These are phyloP conservation scores for Epicampocera succincta DNA, from an alignment of 2,888 invertebrate species.

Conservation along the genomic window DNA sequence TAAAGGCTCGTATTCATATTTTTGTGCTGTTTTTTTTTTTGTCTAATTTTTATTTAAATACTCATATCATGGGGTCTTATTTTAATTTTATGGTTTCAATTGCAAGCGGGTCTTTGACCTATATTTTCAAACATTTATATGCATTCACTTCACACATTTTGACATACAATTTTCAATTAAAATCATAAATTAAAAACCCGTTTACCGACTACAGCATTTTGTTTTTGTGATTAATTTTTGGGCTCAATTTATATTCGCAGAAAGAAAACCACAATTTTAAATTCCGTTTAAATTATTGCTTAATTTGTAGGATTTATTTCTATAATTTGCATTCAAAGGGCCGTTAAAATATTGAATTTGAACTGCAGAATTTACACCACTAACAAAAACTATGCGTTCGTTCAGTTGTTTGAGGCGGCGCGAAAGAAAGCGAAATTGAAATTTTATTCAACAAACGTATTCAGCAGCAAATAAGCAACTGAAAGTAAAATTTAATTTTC, in stretches of 20 bases:
- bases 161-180: neutral
- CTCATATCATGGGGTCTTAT: no score
- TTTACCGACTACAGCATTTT: no score
- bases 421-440: conserved; percentile 61
- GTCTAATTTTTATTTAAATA: no score
- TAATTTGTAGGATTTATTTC: neutral
- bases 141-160: no score
- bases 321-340: conserved; percentile 42
- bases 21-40: no score
- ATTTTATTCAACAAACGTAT: conserved; percentile 76
- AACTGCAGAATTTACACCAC: conserved; percentile 49
- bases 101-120: no score
- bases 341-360: conserved; percentile 35
- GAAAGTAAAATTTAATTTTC: conserved; percentile 73
- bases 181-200: conserved; percentile 3
- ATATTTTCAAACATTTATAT: no score
- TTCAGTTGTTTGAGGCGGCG: neutral
- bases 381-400: conserved; percentile 23
- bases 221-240: neutral
- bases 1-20: no score
- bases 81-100: no score
- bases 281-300: neutral
- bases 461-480: conserved; percentile 79
- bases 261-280: neutral
- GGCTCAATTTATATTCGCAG: neutral